Conservation (phyloP, 2,888 invertebrate species). For the Acanthopleura granulata region DNA sequence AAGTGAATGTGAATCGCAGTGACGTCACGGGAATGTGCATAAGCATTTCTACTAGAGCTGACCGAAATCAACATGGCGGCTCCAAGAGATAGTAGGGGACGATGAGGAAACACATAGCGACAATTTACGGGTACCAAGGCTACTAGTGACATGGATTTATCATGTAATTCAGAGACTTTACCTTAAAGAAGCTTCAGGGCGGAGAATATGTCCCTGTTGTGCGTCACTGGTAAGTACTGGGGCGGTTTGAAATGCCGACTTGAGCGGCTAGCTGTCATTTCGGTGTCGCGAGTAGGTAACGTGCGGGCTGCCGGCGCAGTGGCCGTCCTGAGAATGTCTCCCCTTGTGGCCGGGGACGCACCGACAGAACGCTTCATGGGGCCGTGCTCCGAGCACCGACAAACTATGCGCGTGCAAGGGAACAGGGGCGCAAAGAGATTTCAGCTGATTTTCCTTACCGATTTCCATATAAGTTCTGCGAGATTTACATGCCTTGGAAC, state of each 20-base stretch:
- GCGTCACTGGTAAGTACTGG: constrained; percentile 51
- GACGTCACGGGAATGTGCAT: constrained; percentile 9
- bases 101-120: neutral
- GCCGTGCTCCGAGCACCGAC: no score
- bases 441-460: no score
- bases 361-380: no score
- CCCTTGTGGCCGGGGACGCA: no score
- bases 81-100: neutral
- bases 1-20: neutral
- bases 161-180: neutral
- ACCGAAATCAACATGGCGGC: constrained; percentile 10
- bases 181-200: constrained; percentile 17
- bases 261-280: constrained; percentile 4
- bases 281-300: neutral
- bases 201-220: constrained; percentile 52
- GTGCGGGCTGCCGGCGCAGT: no score
- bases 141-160: neutral
- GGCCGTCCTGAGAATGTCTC: no score
- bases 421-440: no score
- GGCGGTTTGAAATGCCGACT: neutral
- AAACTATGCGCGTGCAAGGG: no score
- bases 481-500: no score
- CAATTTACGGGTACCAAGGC: neutral
- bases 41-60: neutral
- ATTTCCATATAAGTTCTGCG: no score